A percentile compares a stretch with the other conserved stretches of the same genome.
phyloP scores from a whole-genome alignment of 2,888 invertebrate genomes.

The Scelioninae gen. 2 region DNA sequence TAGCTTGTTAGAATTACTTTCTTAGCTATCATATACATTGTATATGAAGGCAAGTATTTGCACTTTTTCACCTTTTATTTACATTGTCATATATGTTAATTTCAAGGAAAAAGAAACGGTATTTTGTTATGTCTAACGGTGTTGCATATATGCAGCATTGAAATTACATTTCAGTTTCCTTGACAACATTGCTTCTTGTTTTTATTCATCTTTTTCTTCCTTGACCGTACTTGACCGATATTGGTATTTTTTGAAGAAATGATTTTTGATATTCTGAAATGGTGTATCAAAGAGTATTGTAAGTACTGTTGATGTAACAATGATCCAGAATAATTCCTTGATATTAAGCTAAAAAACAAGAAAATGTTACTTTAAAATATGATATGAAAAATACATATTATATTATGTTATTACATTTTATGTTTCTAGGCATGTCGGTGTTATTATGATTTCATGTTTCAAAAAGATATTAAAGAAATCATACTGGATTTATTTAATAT shows the following conservation, averaged over 20 bases:
- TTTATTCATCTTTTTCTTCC: conserved; percentile 26
- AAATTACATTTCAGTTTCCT: conserved; percentile 16
- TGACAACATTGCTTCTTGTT: background rate
- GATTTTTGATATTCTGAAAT: conserved; percentile 81
- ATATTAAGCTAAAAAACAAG: conserved; percentile 78
- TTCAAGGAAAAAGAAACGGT: conserved; percentile 7
- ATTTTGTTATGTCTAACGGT: no score
- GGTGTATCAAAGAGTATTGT: conserved; percentile 82
- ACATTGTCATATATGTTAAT: conserved; percentile 30
- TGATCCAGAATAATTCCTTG: conserved; percentile 78
- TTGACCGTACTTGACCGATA: conserved; percentile 12
- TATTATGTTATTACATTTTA: no score
- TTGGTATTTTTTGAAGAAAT: conserved; percentile 73
- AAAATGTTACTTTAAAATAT: no score
- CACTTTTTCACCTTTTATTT: conserved; percentile 52
- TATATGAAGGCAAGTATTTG: conserved; percentile 68
- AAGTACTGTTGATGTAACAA: conserved; percentile 77
- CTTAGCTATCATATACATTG: conserved; percentile 69
- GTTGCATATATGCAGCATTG: background rate
- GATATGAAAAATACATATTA: no score
- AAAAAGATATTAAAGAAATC: no score
- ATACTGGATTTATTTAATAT: no score
- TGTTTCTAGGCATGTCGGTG: no score
- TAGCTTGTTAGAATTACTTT: conserved; percentile 40
- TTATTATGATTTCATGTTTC: no score